Evolutionary conservation across 2,797 vertebrate species (phyloP).

Genomic region (Periophthalmus magnuspinnatus): DNA sequence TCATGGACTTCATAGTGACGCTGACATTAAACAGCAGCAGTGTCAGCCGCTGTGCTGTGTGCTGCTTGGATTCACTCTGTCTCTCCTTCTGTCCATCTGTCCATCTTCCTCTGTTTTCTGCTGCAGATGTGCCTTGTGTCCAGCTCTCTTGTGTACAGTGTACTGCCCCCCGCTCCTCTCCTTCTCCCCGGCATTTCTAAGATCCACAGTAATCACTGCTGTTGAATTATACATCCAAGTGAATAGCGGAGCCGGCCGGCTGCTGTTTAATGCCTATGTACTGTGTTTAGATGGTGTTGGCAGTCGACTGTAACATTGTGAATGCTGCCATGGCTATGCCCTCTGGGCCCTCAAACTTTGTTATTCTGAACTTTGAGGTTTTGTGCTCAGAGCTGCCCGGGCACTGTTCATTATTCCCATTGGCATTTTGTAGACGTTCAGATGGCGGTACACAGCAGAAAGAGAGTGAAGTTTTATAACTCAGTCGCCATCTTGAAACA

Average conservation of each 20-base stretch:
- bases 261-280: constrained; percentile 72
- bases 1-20: constrained; percentile 61
- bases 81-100: constrained; percentile 45
- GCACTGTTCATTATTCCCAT: constrained; percentile 37
- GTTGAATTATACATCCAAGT: constrained; percentile 86
- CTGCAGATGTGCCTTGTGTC: constrained; percentile 45
- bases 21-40: constrained; percentile 74
- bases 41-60: constrained; percentile 58
- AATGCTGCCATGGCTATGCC: constrained; percentile 55
- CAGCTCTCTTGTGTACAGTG: constrained; percentile 50
- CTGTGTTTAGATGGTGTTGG: constrained; percentile 70
- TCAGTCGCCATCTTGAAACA: constrained; percentile 35
- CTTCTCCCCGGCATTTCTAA: constrained; percentile 55
- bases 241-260: constrained; percentile 76
- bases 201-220: constrained; percentile 80
- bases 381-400: constrained; percentile 23
- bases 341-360: constrained; percentile 68
- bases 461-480: background rate
- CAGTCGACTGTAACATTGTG: constrained; percentile 54
- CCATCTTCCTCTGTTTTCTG: constrained; percentile 55
- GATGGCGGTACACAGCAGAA: constrained; percentile 14
- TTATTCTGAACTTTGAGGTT: constrained; percentile 67
- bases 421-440: constrained; percentile 29
- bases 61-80: constrained; percentile 62
- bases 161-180: constrained; percentile 32